Conservation (phyloP, 1,140 invertebrate species). For the Bilobella aurantiaca region DNA sequence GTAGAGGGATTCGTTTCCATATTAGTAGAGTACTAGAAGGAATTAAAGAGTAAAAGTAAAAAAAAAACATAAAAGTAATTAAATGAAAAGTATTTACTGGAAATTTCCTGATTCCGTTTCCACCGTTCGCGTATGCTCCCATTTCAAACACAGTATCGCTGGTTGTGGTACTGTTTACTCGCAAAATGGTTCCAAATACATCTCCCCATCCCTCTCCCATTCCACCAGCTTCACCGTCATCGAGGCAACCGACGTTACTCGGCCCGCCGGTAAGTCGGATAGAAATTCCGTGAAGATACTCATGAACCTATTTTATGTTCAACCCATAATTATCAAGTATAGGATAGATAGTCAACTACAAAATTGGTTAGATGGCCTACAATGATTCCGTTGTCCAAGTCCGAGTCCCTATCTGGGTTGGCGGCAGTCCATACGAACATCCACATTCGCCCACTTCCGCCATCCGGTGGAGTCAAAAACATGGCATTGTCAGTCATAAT, state of each 20-base stretch:
- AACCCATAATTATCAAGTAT: no score
- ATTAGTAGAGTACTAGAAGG: no score
- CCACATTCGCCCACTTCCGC: background rate
- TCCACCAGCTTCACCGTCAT: background rate
- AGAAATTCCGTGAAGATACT: slow-evolving; percentile 2
- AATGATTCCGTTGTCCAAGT: slow-evolving; percentile 5
- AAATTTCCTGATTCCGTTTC: background rate
- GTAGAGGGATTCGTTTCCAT: no score
- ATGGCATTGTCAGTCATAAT: background rate
- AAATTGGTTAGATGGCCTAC: background rate
- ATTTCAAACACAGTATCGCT: background rate
- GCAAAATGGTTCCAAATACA: background rate
- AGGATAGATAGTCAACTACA: background rate
- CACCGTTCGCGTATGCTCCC: background rate
- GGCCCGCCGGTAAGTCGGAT: slow-evolving; percentile 4
- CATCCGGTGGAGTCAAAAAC: slow-evolving; percentile 5
- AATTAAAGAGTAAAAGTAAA: no score
- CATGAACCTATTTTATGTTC: background rate
- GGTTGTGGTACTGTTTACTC: background rate
- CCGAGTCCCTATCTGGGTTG: background rate
- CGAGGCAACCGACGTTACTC: background rate
- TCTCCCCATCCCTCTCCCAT: slow-evolving; percentile 13
- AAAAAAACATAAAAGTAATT: no score
- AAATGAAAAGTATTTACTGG: background rate
- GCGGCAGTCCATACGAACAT: background rate